Conservation (phyloP, 1,140 invertebrate species). For the Hyles euphorbiae region DNA sequence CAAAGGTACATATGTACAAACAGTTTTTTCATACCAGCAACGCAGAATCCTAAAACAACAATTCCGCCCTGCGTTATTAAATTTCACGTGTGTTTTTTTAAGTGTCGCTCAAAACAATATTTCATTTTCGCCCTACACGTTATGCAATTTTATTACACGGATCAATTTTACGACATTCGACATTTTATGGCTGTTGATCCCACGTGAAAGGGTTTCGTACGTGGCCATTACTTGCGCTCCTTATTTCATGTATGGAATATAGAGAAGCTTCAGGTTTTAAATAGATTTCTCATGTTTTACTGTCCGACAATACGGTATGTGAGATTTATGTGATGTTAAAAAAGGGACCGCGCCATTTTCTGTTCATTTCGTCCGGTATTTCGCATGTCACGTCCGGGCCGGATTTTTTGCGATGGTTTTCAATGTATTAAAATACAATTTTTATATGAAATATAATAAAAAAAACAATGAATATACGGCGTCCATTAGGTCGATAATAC, state of each 20-base stretch:
- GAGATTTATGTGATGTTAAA: conserved; percentile 11
- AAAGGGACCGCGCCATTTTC: background rate
- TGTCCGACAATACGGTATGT: conserved; percentile 10
- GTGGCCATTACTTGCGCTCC: conserved; percentile 26
- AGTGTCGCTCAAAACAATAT: conserved; percentile 31
- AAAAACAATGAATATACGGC: too few species aligned
- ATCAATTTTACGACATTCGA: conserved; percentile 53
- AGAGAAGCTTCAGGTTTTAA: conserved; percentile 29
- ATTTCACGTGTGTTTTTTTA: conserved; percentile 30
- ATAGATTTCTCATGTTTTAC: conserved; percentile 27
- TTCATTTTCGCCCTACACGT: conserved; percentile 47
- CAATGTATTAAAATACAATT: too few species aligned
- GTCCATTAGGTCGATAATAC: too few species aligned
- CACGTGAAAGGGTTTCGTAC: conserved; percentile 43
- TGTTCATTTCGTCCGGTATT: conserved; percentile 12
- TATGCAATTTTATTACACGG: conserved; percentile 48
- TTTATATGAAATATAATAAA: too few species aligned
- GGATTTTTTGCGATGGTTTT: too few species aligned
- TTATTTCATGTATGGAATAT: conserved; percentile 36
- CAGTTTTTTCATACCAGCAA: background rate
- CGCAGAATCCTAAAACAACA: conserved; percentile 13
- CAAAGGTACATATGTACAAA: too few species aligned
- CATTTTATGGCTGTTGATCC: conserved; percentile 49
- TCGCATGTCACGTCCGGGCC: background rate
- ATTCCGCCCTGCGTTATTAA: conserved; percentile 29